Evolutionary conservation across 2,113 vertebrate species (phyloP).

Genomic region (Salvelinus alpinus): DNA sequence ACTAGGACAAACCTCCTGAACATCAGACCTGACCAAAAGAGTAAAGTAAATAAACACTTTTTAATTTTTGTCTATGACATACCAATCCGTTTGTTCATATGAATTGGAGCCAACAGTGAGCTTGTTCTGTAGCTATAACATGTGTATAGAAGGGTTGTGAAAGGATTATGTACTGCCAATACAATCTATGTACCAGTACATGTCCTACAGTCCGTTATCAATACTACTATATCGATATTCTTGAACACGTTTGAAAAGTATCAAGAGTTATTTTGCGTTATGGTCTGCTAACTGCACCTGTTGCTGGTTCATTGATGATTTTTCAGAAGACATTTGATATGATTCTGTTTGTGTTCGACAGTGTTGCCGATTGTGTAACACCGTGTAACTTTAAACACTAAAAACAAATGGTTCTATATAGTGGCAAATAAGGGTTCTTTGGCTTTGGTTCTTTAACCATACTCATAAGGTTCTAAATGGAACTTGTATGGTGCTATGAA

Average conservation of each 20-base stretch:
- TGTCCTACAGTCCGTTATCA: background rate
- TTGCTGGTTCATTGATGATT: background rate
- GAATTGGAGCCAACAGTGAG: background rate
- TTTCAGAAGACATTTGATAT: background rate
- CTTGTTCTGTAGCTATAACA: background rate
- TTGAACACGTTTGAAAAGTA: background rate
- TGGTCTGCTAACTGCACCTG: background rate
- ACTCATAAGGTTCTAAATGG: no score
- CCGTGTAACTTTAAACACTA: background rate
- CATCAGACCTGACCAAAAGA: background rate
- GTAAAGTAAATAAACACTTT: background rate
- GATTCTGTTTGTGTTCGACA: background rate
- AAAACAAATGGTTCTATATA: no score
- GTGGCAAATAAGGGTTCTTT: no score
- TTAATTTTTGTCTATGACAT: background rate
- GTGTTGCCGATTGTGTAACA: slow-evolving; percentile 8
- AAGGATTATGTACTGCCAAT: background rate
- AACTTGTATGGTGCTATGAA: no score
- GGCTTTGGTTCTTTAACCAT: no score
- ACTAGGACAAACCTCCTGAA: background rate
- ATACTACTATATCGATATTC: background rate
- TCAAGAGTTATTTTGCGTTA: background rate
- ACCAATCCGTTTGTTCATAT: background rate
- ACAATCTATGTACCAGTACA: background rate
- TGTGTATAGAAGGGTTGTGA: background rate